A percentile compares a stretch with the other conserved stretches of the same genome.
These are phyloP conservation scores for Chinchilla lanigera DNA, from an alignment of 2,113 vertebrate species.

Conservation along the genomic window DNA sequence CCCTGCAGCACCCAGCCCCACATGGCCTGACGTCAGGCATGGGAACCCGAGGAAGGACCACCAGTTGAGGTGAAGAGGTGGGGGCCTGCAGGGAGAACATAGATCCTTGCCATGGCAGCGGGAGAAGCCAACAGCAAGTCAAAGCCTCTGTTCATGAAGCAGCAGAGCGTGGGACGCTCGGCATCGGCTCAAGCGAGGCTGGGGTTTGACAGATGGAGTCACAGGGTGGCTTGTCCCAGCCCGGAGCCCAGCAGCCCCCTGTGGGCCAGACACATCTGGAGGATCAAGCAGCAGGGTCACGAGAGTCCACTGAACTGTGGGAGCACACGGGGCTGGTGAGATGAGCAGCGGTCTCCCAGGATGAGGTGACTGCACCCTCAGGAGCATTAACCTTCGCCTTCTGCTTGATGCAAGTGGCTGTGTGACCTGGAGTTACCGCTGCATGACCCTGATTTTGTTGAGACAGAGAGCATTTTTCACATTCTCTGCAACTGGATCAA, in stretches of 20 bases:
- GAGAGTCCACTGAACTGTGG: not conserved
- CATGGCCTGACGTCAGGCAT: not conserved
- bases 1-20: not conserved
- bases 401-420: accelerated
- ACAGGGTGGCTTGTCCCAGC: not conserved
- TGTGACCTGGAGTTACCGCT: too few relatives aligned
- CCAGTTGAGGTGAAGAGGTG: not conserved
- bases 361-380: not conserved
- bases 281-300: too few relatives aligned
- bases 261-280: not conserved
- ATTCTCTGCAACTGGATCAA: not conserved
- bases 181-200: not conserved
- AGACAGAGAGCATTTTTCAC: not conserved
- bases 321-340: not conserved
- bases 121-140: not conserved
- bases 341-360: not conserved
- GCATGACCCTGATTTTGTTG: not conserved
- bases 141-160: not conserved
- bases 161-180: not conserved
- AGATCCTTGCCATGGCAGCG: not conserved
- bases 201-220: not conserved
- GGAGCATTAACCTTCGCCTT: not conserved
- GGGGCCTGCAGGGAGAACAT: not conserved
- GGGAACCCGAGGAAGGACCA: not conserved
- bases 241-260: not conserved